These are phyloP conservation scores for Panthera tigris DNA, from an alignment of 2,113 vertebrate species.

Conservation along the genomic window DNA sequence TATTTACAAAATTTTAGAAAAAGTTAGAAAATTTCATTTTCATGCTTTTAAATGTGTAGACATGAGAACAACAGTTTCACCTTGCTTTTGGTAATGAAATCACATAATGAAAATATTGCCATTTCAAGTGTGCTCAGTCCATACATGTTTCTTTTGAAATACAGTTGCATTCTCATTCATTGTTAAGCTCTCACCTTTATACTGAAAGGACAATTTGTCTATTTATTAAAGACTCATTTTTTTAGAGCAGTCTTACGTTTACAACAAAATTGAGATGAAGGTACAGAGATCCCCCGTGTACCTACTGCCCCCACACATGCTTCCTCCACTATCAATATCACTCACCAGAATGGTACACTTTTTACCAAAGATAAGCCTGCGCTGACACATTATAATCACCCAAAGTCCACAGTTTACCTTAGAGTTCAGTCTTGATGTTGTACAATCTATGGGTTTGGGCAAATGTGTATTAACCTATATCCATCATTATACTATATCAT, in stretches of 20 bases:
- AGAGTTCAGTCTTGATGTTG: neutral
- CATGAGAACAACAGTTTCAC: neutral
- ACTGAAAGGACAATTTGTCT: neutral
- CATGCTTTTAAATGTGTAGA: neutral
- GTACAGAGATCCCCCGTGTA: neutral
- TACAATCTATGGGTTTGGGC: neutral
- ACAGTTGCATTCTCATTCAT: neutral
- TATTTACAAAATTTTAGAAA: conserved; percentile 19
- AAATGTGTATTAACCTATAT: neutral
- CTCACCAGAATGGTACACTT: neutral
- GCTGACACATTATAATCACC: neutral
- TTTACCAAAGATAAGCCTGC: neutral
- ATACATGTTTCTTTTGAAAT: neutral
- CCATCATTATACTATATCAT: neutral
- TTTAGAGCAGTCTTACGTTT: neutral
- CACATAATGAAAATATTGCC: neutral
- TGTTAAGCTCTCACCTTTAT: neutral
- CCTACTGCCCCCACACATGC: no score
- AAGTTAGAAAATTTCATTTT: conserved; percentile 10
- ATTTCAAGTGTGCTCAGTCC: neutral
- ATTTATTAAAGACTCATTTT: neutral
- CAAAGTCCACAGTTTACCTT: neutral
- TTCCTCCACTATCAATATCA: neutral
- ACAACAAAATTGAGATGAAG: neutral
- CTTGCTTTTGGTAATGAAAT: conserved; percentile 10